Percentiles rank a stretch among this genome's conserved stretches.
phyloP scores from a whole-genome alignment of 2,888 invertebrate genomes.

The Drosophila algonquin region DNA sequence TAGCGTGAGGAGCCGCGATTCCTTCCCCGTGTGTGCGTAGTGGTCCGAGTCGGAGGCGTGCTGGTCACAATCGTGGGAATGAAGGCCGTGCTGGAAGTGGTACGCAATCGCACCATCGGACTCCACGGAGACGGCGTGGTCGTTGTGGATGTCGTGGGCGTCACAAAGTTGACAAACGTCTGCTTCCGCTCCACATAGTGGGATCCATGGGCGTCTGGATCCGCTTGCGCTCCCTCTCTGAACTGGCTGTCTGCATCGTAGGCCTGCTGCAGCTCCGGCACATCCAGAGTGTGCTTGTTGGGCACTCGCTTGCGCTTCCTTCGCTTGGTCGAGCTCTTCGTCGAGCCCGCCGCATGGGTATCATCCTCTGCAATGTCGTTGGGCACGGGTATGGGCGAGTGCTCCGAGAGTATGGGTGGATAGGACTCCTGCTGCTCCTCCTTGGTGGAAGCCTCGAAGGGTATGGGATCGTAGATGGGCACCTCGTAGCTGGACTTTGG shows the following conservation, averaged over 20 bases:
- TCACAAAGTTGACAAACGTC: constrained; percentile 39
- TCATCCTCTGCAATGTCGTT: constrained; percentile 58
- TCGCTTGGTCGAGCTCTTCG: constrained; percentile 29
- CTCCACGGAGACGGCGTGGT: constrained; percentile 71
- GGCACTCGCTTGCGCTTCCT: constrained; percentile 59
- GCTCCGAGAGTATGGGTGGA: constrained; percentile 67
- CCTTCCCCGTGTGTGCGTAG: constrained; percentile 13
- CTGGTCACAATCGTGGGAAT: constrained; percentile 59
- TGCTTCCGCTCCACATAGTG: constrained; percentile 64
- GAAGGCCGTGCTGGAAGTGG: constrained; percentile 46
- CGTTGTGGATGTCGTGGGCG: constrained; percentile 36
- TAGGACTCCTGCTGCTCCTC: constrained; percentile 76
- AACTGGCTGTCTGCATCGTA: constrained; percentile 69
- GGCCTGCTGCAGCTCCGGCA: constrained; percentile 81
- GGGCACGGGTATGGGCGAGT: constrained; percentile 13
- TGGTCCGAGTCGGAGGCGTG: constrained; percentile 27
- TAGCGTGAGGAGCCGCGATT: constrained; percentile 54
- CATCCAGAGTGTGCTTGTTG: constrained; percentile 79
- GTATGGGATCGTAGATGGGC: constrained; percentile 83
- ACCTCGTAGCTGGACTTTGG: constrained; percentile 83
- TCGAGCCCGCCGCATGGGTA: constrained; percentile 53
- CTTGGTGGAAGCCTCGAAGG: constrained; percentile 77
- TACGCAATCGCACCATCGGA: constrained; percentile 72
- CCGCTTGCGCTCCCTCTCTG: constrained; percentile 54
- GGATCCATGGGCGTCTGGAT: constrained; percentile 69